Conservation (phyloP, 2,888 invertebrate species). For the Elegia similella region DNA sequence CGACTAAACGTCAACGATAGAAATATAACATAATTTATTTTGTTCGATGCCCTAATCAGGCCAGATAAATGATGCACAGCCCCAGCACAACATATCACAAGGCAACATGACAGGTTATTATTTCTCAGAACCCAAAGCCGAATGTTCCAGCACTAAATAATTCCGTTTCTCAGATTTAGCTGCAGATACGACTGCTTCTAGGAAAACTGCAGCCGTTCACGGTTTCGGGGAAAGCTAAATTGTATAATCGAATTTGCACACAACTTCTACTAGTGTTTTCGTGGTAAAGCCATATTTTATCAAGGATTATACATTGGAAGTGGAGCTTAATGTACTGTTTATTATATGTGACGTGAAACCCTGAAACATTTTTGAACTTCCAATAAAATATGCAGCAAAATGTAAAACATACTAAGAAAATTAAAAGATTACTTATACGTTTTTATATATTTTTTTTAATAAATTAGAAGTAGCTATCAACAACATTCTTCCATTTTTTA, state of each 20-base stretch:
- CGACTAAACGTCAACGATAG: too few relatives aligned
- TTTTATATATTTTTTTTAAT: too few relatives aligned
- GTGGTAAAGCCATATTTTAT: background rate
- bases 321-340: background rate
- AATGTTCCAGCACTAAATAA: background rate
- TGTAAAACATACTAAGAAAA: too few relatives aligned
- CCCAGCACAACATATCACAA: background rate
- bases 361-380: too few relatives aligned
- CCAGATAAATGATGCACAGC: background rate
- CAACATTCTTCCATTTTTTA: too few relatives aligned
- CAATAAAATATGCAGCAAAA: too few relatives aligned
- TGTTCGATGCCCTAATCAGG: background rate
- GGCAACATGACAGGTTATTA: slow-evolving; percentile 16
- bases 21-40: background rate
- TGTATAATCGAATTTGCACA: background rate
- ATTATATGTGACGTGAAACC: background rate
- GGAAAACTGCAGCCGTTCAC: background rate
- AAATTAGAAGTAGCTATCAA: too few relatives aligned
- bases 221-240: background rate
- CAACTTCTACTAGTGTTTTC: background rate
- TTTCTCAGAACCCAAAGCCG: background rate
- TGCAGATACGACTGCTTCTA: background rate
- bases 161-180: background rate
- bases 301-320: background rate
- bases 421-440: too few relatives aligned